Evolutionary conservation across 2,797 vertebrate genomes (phyloP).

Genomic region (Apodemus agrarius): DNA sequence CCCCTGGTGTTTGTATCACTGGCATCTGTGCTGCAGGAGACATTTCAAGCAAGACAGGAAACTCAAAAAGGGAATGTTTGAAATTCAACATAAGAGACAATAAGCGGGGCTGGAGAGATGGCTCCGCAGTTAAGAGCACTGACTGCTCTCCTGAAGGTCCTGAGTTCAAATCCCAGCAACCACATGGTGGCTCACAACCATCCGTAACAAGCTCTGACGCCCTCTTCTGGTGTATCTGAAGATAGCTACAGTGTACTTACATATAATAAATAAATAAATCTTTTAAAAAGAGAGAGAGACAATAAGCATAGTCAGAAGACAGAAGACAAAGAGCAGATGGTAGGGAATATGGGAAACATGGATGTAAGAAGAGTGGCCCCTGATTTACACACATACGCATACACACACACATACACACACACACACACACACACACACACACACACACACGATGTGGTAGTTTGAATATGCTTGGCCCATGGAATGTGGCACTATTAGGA

Average conservation of each 20-base stretch:
- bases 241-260: no score
- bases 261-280: no score
- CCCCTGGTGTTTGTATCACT: neutral
- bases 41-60: constrained; percentile 44
- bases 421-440: neutral
- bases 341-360: neutral
- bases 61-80: neutral
- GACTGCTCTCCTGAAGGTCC: no score
- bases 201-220: no score
- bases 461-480: neutral
- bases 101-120: neutral
- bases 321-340: neutral
- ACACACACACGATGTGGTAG: neutral
- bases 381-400: neutral
- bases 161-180: no score
- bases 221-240: no score
- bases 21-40: no score
- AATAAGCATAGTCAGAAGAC: neutral
- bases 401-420: no score
- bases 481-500: no score
- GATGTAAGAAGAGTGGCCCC: neutral
- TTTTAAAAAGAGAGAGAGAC: no score
- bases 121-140: no score
- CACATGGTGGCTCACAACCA: no score
- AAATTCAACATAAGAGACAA: neutral